Evolutionary conservation across 2,888 invertebrate species (phyloP), one percentile per base, ranked within the genome.

Genomic region (Caenorhabditis japonica): DNA sequence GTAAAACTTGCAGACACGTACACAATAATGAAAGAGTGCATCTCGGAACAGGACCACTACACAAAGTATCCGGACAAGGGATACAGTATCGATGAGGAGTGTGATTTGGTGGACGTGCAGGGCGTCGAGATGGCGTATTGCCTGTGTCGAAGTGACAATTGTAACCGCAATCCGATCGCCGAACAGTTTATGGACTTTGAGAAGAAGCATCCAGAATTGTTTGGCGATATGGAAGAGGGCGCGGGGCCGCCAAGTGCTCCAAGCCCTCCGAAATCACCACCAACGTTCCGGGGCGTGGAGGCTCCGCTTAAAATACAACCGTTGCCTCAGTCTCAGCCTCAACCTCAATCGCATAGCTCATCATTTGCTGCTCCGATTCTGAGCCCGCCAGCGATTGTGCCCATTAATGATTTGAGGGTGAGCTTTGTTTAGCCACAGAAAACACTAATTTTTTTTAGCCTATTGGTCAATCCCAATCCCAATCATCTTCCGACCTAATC

Each of bases 1-100:
- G 25, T 44, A 84, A 76, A 80, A 2, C 83, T 77, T 81, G 21
- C 64, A 86, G 86, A 76, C 17, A 80, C 83, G 5, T 86, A 79
- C 76, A 81, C 83, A n/a, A 66, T 85, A 12, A 74, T 81, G 76
- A 86, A 86, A 58, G 86, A 86, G 52, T 86, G 86, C 66, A 83
- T 85, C 19, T 77, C 82, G 25, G 86, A 84, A 61, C 53, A 55
- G 17, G 83, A 83, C 34, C 85, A 85, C 73, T 81, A 82, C 68
- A 69, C 43, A 21, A 79, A 60, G 5, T 85, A 82, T 53, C 84
- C 84, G 3, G 61, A 73, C 25, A 84, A 84, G 46, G 75, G 74
- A 8, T 81, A 82, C 47, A 76, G 76, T 12, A 60, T 84, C 15
- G 84, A 82, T 27, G 84, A 82, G 15, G 84, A 84, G 41, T 84